Evolutionary conservation across 23 tunicate genomes (phyloP).

Genomic region (Styela clava): DNA sequence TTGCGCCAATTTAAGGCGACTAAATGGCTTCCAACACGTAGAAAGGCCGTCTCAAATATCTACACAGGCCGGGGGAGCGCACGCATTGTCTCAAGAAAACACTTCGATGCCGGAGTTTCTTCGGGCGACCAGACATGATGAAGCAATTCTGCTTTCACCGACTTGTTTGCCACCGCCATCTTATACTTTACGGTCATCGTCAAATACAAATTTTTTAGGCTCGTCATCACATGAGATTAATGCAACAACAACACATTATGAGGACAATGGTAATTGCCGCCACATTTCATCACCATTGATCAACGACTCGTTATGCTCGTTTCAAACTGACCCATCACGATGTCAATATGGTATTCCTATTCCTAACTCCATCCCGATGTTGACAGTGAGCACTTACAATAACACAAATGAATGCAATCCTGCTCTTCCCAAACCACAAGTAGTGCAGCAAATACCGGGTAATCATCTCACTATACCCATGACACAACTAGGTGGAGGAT

Average conservation of each 20-base stretch:
- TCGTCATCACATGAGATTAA: no score
- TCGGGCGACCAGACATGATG: background rate
- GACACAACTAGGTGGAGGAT: background rate
- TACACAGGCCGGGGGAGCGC: background rate
- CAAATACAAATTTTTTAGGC: no score
- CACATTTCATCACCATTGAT: background rate
- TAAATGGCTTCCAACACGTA: background rate
- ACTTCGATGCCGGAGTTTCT: background rate
- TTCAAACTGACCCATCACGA: background rate
- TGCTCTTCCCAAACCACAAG: background rate
- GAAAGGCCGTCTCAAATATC: background rate
- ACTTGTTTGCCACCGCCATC: background rate
- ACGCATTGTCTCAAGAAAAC: background rate
- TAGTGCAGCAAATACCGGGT: background rate
- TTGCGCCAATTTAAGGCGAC: background rate
- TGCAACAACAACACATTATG: no score
- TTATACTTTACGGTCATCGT: no score
- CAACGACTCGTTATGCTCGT: background rate
- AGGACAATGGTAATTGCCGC: no score
- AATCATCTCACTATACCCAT: conserved; percentile 1
- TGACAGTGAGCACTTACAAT: background rate
- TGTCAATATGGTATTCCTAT: background rate
- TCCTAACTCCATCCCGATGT: background rate
- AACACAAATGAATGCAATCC: background rate
- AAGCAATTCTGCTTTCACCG: background rate